Evolutionary conservation across 53 echinoderm and acorn worm genomes (phyloP).

Genomic region (Stichopus horrens): DNA sequence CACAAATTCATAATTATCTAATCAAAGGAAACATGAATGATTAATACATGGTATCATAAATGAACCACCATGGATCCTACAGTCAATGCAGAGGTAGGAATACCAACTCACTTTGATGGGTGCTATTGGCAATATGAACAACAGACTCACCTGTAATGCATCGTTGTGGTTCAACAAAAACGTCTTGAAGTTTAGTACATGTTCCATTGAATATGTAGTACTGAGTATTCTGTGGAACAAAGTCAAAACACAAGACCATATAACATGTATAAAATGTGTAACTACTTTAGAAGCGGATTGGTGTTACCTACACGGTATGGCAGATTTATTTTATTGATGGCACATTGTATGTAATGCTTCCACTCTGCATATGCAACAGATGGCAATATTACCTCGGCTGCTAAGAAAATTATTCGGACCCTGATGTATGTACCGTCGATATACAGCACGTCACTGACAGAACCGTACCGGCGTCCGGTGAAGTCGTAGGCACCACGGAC

Average conservation of each 20-base stretch:
- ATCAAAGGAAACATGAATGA: background rate
- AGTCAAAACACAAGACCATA: background rate
- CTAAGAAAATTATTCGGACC: constrained; percentile 25
- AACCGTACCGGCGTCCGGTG: constrained; percentile 17
- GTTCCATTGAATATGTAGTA: constrained; percentile 27
- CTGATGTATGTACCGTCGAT: constrained; percentile 18
- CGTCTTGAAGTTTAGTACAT: constrained; percentile 21
- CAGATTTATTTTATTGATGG: too few species aligned
- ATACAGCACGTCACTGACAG: constrained; percentile 27
- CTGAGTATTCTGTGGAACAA: constrained; percentile 10
- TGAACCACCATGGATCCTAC: background rate
- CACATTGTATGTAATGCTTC: too few species aligned
- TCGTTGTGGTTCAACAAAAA: constrained; percentile 9
- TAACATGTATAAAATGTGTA: too few species aligned
- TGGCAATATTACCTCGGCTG: constrained; percentile 10
- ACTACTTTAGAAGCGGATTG: too few species aligned
- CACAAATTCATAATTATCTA: background rate
- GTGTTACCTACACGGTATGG: too few species aligned
- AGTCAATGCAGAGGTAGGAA: background rate
- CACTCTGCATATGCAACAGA: background rate
- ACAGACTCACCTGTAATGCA: constrained; percentile 4
- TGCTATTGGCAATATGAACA: background rate
- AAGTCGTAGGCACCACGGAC: constrained; percentile 23
- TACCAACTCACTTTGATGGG: background rate
- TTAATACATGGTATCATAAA: background rate